Evolutionary conservation across 2,797 vertebrate species (phyloP), one percentile per base, ranked within the genome.

Genomic region (Aeoliscus strigatus): DNA sequence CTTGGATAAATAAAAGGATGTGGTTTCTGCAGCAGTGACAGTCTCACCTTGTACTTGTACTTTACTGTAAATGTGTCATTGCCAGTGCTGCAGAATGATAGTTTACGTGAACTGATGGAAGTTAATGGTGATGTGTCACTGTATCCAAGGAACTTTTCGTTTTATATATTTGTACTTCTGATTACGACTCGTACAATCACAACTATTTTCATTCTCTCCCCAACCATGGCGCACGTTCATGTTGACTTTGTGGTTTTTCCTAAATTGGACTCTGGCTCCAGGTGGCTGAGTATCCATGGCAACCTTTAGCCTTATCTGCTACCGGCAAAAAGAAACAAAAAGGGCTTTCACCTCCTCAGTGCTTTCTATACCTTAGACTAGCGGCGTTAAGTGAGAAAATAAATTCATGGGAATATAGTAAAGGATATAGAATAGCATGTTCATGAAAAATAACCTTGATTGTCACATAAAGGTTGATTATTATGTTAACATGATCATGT

Each of bases 171-270:
- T 82, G 89, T 86, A 90, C 89, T 92, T 90, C 88, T 92, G 81
- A 91, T 90, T 86, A 78, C 85, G 79, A 81, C 83, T 87, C 68
- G 82, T 86, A 77, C 87, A 92, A 90, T 93, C 90, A 91, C 88
- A 84, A 86, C 84, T 84, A 87, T 86, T 87, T 84, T 84, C 86
- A 85, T 87, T 87, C 89, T 87, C 65, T 41, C 16, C 66, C 66
- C 69, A 66, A 66, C 73, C 61, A 27, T 91, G 88, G 90, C 91
- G 90, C 91, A 89, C 86, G 81, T 84, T 67, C 40, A 24, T 93
- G 92, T 95, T 96, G 91, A 95, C 92, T 91, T 93, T 96, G 93
- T 92, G 93, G 92, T 94, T 96, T 80, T 88, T 76, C 87, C 88
- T 86, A 91, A 94, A 93, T 90, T 91, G 90, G 91, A 89, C 91